Conservation (phyloP, 2,797 vertebrate species). For the Gallirallus australis region DNA sequence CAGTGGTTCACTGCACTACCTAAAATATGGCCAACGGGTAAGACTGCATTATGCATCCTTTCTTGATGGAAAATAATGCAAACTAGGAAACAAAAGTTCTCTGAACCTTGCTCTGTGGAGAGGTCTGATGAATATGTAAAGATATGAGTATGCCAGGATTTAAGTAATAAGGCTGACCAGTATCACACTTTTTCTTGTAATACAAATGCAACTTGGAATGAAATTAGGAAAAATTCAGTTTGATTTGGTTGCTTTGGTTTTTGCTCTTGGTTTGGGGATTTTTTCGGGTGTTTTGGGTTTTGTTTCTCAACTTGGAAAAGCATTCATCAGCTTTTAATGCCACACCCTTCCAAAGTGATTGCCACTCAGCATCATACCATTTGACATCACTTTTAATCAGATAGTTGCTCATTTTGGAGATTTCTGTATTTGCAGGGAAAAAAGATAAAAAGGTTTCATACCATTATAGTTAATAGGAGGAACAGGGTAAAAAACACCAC, state of each 20-base stretch:
- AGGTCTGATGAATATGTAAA: neutral
- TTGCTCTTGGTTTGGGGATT: neutral
- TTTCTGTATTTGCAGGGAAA: neutral
- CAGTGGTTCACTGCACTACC: neutral
- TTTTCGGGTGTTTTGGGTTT: neutral
- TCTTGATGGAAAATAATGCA: neutral
- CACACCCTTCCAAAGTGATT: neutral
- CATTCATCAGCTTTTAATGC: neutral
- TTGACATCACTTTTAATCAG: neutral
- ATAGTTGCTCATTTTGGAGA: neutral
- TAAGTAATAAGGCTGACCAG: neutral
- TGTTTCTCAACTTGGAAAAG: neutral
- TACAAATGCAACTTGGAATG: neutral
- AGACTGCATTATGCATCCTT: neutral
- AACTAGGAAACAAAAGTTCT: neutral
- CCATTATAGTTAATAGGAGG: neutral
- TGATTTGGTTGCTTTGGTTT: neutral
- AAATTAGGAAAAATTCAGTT: neutral
- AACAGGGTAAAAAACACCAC: neutral
- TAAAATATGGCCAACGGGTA: neutral
- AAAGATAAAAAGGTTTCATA: neutral
- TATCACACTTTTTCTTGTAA: neutral
- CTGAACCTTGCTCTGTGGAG: neutral
- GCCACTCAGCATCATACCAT: neutral
- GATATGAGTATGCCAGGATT: neutral